phyloP scores from a whole-genome alignment of 1,140 invertebrate genomes.

The Homalodisca vitripennis region DNA sequence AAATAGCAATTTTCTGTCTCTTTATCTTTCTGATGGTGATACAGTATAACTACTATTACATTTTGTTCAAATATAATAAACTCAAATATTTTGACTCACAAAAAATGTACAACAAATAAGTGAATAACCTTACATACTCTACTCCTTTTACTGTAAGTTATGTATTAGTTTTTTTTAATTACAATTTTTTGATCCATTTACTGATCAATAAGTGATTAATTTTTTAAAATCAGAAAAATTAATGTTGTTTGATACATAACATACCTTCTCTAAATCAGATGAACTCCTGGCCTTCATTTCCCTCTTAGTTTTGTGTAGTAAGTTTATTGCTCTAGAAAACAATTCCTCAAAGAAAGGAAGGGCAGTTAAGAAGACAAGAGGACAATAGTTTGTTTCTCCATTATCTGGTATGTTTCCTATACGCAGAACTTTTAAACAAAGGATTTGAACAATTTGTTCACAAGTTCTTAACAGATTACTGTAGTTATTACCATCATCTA shows the following conservation, averaged over 20 bases:
- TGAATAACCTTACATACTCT: too few species aligned
- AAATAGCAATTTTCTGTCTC: too few species aligned
- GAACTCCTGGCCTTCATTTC: slow-evolving; percentile 14
- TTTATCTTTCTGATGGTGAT: too few species aligned
- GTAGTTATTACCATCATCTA: background rate
- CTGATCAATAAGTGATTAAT: too few species aligned
- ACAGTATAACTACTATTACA: too few species aligned
- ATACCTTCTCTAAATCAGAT: slow-evolving; percentile 22
- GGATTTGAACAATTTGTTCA: slow-evolving; percentile 17
- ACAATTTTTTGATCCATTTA: too few species aligned
- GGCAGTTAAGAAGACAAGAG: slow-evolving; percentile 1
- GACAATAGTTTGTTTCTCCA: background rate
- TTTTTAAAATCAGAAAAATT: too few species aligned
- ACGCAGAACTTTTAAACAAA: background rate
- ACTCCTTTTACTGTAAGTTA: too few species aligned
- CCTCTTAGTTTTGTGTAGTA: slow-evolving; percentile 12
- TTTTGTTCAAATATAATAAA: too few species aligned
- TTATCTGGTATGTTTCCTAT: slow-evolving; percentile 14
- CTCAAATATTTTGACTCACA: too few species aligned
- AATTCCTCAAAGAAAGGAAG: slow-evolving; percentile 2
- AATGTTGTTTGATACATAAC: background rate
- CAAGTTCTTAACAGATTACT: background rate
- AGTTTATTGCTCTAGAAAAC: background rate
- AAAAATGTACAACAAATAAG: too few species aligned
- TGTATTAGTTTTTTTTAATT: too few species aligned